phyloP scores from a whole-genome alignment of 2,888 invertebrate genomes.

The Noctua janthina region DNA sequence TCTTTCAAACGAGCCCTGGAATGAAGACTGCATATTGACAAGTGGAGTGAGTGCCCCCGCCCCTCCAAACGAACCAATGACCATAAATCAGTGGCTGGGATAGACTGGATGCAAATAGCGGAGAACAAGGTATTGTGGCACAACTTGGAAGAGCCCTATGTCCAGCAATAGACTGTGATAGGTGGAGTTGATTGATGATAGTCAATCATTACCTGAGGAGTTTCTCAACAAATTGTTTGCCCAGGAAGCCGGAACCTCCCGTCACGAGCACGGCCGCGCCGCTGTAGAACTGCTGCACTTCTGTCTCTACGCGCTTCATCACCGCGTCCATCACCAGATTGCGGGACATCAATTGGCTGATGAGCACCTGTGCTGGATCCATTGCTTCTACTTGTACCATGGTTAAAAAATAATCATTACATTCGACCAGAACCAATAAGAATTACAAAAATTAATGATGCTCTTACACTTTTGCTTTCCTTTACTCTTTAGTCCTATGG shows the following conservation, averaged over 20 bases:
- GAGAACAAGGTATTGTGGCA: neutral
- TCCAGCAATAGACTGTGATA: neutral
- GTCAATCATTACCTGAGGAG: conserved; percentile 15
- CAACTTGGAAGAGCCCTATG: neutral
- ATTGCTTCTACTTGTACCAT: conserved; percentile 3
- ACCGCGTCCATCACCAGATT: neutral
- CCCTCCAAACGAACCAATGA: neutral
- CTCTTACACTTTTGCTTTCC: neutral
- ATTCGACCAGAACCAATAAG: neutral
- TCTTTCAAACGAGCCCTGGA: too few species aligned
- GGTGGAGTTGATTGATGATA: too few species aligned
- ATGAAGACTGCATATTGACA: too few species aligned
- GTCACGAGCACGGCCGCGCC: conserved; percentile 2
- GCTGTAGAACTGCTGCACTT: conserved; percentile 19
- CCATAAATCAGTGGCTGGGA: neutral
- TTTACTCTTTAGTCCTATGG: too few species aligned
- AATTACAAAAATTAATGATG: neutral
- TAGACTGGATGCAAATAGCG: neutral
- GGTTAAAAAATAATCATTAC: neutral
- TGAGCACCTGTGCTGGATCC: conserved; percentile 28
- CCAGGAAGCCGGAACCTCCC: conserved; percentile 11
- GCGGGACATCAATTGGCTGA: neutral
- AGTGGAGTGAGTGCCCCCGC: too few species aligned
- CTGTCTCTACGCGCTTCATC: conserved; percentile 3
- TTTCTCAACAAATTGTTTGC: conserved; percentile 23